phyloP scores from a whole-genome alignment of 2,888 invertebrate genomes.

The Mayetiola destructor region DNA sequence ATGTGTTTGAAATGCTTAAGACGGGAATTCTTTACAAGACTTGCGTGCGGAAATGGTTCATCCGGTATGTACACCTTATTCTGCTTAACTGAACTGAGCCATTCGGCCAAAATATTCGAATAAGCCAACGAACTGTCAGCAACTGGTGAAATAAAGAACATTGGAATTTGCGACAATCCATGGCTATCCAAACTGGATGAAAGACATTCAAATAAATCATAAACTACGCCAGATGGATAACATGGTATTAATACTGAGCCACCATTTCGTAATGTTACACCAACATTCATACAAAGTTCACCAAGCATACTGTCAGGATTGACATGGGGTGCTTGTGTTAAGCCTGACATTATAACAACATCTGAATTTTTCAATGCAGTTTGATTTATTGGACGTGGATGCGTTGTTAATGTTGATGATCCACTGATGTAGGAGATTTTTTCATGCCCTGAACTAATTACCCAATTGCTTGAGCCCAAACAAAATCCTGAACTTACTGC shows the following conservation, averaged over 20 bases:
- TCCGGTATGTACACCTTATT: conserved; percentile 89
- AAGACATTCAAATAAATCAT: conserved; percentile 92
- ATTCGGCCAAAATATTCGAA: conserved; percentile 95
- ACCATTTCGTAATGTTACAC: conserved; percentile 71
- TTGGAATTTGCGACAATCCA: conserved; percentile 70
- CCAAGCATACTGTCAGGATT: conserved; percentile 92
- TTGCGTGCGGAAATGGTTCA: conserved; percentile 93
- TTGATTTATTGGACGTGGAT: conserved; percentile 88
- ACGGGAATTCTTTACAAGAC: conserved; percentile 66
- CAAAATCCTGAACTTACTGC: conserved; percentile 95
- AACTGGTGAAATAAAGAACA: conserved; percentile 95
- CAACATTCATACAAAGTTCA: conserved; percentile 85
- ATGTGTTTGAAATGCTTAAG: conserved; percentile 77
- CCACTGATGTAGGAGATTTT: conserved; percentile 90
- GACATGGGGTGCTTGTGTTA: conserved; percentile 86
- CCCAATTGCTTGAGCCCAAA: conserved; percentile 95
- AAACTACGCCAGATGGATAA: conserved; percentile 89
- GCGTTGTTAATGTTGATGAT: conserved; percentile 88
- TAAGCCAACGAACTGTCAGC: conserved; percentile 91
- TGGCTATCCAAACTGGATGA: conserved; percentile 80
- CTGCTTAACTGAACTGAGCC: conserved; percentile 85
- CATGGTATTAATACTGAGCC: conserved; percentile 94
- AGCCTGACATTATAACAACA: conserved; percentile 77
- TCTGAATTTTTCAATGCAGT: conserved; percentile 80
- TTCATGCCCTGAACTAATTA: conserved; percentile 72